Percentiles rank a stretch among this genome's conserved stretches.
Conservation (phyloP, 2,797 vertebrate genomes). For the Halcyon badia region DNA sequence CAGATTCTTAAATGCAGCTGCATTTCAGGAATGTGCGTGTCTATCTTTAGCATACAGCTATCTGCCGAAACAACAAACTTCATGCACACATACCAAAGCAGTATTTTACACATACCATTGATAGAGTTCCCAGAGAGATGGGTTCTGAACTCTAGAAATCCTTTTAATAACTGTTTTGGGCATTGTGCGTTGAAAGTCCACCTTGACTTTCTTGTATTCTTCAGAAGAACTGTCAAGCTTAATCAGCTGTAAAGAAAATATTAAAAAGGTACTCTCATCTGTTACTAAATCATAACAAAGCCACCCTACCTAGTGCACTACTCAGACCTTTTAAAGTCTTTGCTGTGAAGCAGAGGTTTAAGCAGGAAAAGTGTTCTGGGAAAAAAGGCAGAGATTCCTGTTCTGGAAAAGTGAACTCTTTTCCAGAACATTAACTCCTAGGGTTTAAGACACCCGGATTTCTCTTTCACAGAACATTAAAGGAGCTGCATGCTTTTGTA, state of each 20-base stretch:
- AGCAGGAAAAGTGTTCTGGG: neutral
- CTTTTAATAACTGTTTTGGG: slow-evolving; percentile 70
- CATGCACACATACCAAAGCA: neutral
- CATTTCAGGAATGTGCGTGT: neutral
- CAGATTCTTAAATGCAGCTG: neutral
- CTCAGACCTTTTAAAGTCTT: neutral
- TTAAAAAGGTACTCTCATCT: neutral
- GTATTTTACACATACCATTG: slow-evolving; percentile 83
- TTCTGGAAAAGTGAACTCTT: neutral
- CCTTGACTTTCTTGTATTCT: slow-evolving; percentile 83
- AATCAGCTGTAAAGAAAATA: slow-evolving; percentile 76
- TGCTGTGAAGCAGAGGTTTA: neutral
- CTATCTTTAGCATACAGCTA: neutral
- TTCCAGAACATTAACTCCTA: neutral
- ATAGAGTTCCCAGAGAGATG: slow-evolving; percentile 87
- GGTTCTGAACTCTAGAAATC: slow-evolving; percentile 89
- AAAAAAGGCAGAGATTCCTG: neutral
- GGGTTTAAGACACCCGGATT: neutral
- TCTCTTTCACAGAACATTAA: neutral
- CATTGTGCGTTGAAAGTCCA: slow-evolving; percentile 86
- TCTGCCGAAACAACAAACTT: neutral
- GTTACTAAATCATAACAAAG: neutral
- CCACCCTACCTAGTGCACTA: neutral
- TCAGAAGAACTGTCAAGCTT: slow-evolving; percentile 74
- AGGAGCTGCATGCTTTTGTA: neutral